Conservation (phyloP, 2,888 invertebrate species). For the Apomyelois bistriatella region DNA sequence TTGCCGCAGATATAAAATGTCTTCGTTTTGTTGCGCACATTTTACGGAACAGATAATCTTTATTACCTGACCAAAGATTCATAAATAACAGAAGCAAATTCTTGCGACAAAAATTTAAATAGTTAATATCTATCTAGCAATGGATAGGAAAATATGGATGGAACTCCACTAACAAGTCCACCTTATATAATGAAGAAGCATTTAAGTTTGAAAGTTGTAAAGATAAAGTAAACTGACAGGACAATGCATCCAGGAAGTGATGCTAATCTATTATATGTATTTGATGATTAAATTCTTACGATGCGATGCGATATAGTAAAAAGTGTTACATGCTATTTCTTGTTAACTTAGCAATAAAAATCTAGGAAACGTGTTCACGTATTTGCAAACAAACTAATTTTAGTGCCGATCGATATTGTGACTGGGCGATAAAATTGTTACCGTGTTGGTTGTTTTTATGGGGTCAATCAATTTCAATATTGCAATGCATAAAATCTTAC, state of each 20-base stretch:
- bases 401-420: constrained; percentile 4
- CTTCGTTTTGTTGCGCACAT: not conserved
- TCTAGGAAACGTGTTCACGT: not conserved
- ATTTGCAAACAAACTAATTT: constrained; percentile 8
- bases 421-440: constrained; percentile 1
- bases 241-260: not conserved
- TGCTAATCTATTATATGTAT: not conserved
- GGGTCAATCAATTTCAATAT: not conserved
- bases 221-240: constrained; percentile 1
- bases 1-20: not conserved
- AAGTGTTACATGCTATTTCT: not conserved
- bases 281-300: no score
- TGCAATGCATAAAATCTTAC: not conserved
- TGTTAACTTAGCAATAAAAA: not conserved
- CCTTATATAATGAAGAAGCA: no score
- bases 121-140: no score
- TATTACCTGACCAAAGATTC: not conserved
- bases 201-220: not conserved
- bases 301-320: no score
- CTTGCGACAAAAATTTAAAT: no score
- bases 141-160: no score
- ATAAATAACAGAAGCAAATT: not conserved
- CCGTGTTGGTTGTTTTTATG: not conserved
- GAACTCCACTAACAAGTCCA: no score
- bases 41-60: constrained; percentile 7